Conservation (phyloP, 2,113 vertebrate genomes). For the Prochilodus magdalenae region DNA sequence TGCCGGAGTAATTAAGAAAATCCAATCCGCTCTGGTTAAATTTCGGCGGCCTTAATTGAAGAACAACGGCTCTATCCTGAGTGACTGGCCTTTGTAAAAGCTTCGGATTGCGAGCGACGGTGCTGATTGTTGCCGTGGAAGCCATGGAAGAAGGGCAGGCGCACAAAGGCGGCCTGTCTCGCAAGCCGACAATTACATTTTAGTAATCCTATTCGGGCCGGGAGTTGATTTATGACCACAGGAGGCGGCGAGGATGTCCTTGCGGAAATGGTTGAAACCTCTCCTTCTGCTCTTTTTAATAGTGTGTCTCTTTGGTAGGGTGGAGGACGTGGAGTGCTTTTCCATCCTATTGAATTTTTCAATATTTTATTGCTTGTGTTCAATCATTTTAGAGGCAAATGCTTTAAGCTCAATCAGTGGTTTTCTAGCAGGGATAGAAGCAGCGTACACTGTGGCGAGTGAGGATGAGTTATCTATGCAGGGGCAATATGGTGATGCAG, state of each 20-base stretch:
- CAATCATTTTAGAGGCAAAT: too few relatives aligned
- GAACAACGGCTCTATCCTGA: conserved; percentile 31
- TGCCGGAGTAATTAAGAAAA: conserved; percentile 31
- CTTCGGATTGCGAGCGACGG: conserved; percentile 4
- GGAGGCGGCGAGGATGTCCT: neutral
- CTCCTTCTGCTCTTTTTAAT: neutral
- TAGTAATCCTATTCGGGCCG: conserved; percentile 24
- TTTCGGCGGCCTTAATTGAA: conserved; percentile 23
- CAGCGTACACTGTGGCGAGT: too few relatives aligned
- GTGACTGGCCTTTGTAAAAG: conserved; percentile 28
- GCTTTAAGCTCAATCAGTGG: too few relatives aligned
- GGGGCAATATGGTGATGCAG: too few relatives aligned
- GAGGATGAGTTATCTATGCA: too few relatives aligned
- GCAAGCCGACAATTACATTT: conserved; percentile 35
- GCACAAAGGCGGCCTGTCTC: conserved; percentile 29
- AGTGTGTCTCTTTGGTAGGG: neutral
- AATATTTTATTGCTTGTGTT: neutral
- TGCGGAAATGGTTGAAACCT: neutral
- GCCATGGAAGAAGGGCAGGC: conserved; percentile 1
- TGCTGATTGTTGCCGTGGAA: conserved; percentile 23
- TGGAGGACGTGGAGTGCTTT: neutral
- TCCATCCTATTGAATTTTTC: too few relatives aligned
- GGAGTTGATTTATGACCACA: conserved; percentile 18
- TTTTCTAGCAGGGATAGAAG: too few relatives aligned
- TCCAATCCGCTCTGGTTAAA: conserved; percentile 25